A percentile compares a stretch with the other conserved stretches of the same genome.
These are phyloP conservation scores for Chaitophorus viminalis DNA, from an alignment of 2,888 invertebrate genomes.

Conservation along the genomic window DNA sequence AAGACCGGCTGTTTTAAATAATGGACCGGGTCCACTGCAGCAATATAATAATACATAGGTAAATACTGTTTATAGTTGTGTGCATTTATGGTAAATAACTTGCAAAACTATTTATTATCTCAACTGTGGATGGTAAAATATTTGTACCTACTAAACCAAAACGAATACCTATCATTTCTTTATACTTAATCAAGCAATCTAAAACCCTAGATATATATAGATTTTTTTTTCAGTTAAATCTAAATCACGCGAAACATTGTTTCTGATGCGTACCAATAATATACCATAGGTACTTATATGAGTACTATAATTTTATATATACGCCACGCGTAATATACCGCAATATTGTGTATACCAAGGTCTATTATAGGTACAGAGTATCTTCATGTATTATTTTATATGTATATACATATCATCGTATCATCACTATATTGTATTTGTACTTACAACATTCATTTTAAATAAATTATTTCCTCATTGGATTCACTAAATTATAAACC, in stretches of 20 bases:
- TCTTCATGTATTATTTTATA: neutral
- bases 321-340: too few species aligned
- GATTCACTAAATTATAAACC: too few species aligned
- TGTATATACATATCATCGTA: too few species aligned
- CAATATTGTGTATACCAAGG: neutral
- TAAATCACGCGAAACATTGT: neutral
- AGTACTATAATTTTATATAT: neutral
- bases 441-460: neutral
- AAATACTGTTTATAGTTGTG: neutral
- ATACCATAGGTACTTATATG: neutral
- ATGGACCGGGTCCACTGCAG: constrained; percentile 29
- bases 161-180: constrained; percentile 6
- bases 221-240: neutral
- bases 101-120: constrained; percentile 18
- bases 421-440: too few species aligned
- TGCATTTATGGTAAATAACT: constrained; percentile 23
- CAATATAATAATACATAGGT: too few species aligned
- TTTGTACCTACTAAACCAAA: constrained; percentile 46
- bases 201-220: neutral
- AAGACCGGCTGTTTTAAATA: constrained; percentile 31
- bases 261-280: neutral
- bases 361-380: neutral
- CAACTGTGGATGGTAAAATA: constrained; percentile 9
- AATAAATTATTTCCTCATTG: neutral
- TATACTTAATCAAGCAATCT: constrained; percentile 26